Percentiles rank a stretch among this genome's conserved stretches.
phyloP scores from a whole-genome alignment of 2,888 invertebrate species.

The Sesamia inferens region DNA sequence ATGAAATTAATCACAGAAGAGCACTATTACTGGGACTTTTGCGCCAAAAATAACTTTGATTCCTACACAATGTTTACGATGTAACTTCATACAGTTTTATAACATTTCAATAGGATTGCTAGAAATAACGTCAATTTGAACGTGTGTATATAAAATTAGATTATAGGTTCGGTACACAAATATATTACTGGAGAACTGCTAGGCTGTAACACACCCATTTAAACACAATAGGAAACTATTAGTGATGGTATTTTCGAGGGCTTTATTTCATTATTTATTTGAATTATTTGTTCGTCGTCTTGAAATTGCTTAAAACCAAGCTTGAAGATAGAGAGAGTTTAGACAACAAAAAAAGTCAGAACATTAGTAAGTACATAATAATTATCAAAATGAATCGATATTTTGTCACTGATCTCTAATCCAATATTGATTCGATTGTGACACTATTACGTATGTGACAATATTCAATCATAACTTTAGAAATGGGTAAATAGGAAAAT shows the following conservation, averaged over 20 bases:
- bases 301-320: no score
- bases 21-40: background rate
- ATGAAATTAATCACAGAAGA: background rate
- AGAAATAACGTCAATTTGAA: no score
- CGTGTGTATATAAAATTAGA: no score
- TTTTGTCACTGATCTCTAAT: background rate
- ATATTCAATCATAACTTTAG: background rate
- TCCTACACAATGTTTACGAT: no score
- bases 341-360: background rate
- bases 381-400: background rate
- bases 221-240: background rate
- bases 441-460: background rate
- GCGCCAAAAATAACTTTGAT: no score
- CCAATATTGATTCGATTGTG: conserved; percentile 1
- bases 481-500: no score
- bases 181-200: background rate
- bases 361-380: background rate
- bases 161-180: no score
- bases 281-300: no score
- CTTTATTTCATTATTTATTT: background rate
- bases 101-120: no score
- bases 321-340: background rate
- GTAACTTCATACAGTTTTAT: no score
- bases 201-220: background rate
- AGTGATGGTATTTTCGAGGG: background rate